These are phyloP conservation scores for Macrotus californicus DNA, from an alignment of 2,113 vertebrate genomes.

Conservation along the genomic window DNA sequence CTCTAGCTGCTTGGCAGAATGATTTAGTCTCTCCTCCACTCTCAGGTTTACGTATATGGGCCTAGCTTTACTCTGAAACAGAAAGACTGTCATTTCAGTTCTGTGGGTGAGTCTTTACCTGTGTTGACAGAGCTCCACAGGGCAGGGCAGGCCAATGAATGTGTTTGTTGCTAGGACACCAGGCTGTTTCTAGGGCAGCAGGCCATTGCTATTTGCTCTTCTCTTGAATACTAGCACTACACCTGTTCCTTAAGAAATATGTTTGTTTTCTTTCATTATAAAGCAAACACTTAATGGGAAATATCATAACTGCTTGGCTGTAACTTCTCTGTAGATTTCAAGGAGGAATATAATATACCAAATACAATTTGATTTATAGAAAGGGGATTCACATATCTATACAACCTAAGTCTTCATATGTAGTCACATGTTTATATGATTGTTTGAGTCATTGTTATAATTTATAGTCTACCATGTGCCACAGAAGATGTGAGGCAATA, in stretches of 20 bases:
- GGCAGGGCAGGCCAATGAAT: conserved; percentile 30
- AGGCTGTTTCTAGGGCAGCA: conserved; percentile 44
- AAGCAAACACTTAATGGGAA: conserved; percentile 34
- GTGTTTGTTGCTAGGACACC: conserved; percentile 56
- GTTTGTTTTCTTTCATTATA: conserved; percentile 27
- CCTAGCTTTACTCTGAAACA: not conserved
- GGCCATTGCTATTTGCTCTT: conserved; percentile 35
- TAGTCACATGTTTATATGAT: not conserved
- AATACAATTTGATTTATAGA: conserved; percentile 2
- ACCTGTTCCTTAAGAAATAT: conserved; percentile 53
- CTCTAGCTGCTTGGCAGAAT: not conserved
- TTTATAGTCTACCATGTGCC: not conserved
- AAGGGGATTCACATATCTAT: not conserved
- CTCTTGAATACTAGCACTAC: conserved; percentile 12
- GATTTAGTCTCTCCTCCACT: not conserved
- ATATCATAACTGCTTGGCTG: not conserved
- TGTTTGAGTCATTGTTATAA: not conserved
- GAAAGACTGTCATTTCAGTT: conserved; percentile 6
- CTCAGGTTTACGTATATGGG: not conserved
- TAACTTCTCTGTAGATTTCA: conserved; percentile 13
- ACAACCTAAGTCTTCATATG: not conserved
- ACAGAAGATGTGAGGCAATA: not conserved
- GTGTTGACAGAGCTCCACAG: conserved; percentile 54
- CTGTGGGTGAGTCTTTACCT: conserved; percentile 35
- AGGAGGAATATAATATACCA: conserved; percentile 4